Base-by-base conservation (phyloP, 2,888 invertebrate genomes). In the Dysmachus trigonus region DNA sequence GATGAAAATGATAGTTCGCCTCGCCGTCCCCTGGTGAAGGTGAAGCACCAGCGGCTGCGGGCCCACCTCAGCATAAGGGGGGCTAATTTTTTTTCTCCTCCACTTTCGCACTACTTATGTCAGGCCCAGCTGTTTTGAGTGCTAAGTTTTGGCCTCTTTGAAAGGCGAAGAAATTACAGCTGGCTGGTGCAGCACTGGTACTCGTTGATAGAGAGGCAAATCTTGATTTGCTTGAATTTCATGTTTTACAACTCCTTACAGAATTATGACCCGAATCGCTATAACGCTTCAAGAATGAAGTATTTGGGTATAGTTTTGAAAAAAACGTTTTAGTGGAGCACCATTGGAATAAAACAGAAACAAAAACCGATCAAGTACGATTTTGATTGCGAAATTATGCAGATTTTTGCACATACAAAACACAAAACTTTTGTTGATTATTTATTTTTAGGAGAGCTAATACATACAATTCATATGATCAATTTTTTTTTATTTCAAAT, bases 61-160 rank as follows among this genome's bases (percentile, higher is more conserved):
- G n/a, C 6, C 81, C 15, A 8, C 47, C 31, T 22, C 35, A 38
- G n/a, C n/a, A n/a, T n/a, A n/a, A 72, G 83, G 41, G 83, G 83
- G 83, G 53, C 71, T 72, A 15, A 72, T 38, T 81, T 81, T 81
- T 53, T 72, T 83, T n/a, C n/a, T n/a, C n/a, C 18, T 30, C n/a
- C 31, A 47, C 51, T 74, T 85, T 85, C 84, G 74, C 74, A 85
- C 85, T 85, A 85, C 47, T 83, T 83, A 83, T 85, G 51, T 74
- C 74, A 85, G 51, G 30, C 71, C 38, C 72, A 83, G 83, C 72
- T 83, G 72, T 83, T 83, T 72, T 62, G n/a, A 72, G 83, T 18
- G 83, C 72, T 71, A 71, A 41, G 38, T 38, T 83, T 83, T 83
- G 53, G 72, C 31, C 47, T 71, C 47, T 83, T 83, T 83, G 72